phyloP scores from a whole-genome alignment of 1,140 invertebrate species.

The Piezodorus guildinii region DNA sequence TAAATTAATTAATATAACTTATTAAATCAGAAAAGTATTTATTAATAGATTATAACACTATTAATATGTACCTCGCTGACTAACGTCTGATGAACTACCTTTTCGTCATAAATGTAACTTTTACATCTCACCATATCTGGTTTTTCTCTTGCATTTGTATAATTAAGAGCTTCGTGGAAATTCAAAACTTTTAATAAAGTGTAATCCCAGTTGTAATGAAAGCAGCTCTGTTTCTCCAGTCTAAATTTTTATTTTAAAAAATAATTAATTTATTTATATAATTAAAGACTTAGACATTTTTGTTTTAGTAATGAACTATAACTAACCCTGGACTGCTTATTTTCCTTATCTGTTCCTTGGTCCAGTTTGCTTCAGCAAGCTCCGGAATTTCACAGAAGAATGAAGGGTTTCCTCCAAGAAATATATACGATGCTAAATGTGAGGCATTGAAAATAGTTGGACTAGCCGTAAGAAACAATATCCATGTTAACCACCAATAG shows the following conservation, averaged over 20 bases:
- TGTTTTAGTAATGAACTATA: too few species aligned
- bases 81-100: constrained; percentile 33
- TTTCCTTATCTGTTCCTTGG: constrained; percentile 36
- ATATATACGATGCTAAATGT: constrained; percentile 43
- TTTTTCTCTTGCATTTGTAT: constrained; percentile 29
- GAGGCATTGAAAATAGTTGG: constrained; percentile 43
- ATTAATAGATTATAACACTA: too few species aligned
- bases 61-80: constrained; percentile 35
- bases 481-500: constrained; percentile 32
- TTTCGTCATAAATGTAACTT: constrained; percentile 32
- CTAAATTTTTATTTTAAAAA: constrained; percentile 7
- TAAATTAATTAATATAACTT: too few species aligned
- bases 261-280: too few species aligned
- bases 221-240: constrained; percentile 29
- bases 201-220: constrained; percentile 40
- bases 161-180: constrained; percentile 34
- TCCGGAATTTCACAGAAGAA: constrained; percentile 41
- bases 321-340: constrained; percentile 35
- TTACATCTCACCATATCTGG: constrained; percentile 32
- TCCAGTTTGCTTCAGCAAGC: constrained; percentile 38
- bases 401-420: constrained; percentile 37
- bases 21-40: too few species aligned
- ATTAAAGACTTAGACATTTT: too few species aligned
- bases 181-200: constrained; percentile 33
- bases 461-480: constrained; percentile 39